These are phyloP conservation scores for Microcebus ravelobensis DNA, from an alignment of 2,113 vertebrate genomes.

Conservation along the genomic window DNA sequence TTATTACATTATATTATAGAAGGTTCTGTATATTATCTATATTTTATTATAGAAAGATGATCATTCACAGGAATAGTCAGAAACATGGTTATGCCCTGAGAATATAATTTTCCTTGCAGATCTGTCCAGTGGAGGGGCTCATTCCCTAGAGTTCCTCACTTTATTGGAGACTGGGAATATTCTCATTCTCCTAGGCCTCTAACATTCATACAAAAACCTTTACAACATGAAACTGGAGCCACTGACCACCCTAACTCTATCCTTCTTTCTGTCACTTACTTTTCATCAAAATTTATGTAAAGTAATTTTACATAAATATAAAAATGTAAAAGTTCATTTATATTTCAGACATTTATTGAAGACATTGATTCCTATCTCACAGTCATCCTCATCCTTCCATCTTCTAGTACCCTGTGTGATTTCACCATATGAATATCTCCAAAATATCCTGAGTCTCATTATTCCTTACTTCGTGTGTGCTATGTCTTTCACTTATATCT, in stretches of 20 bases:
- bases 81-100: neutral
- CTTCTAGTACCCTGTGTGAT: neutral
- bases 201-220: neutral
- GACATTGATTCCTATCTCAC: neutral
- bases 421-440: neutral
- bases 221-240: neutral
- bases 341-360: neutral
- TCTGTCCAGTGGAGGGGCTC: neutral
- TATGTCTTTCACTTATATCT: neutral
- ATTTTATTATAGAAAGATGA: neutral
- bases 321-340: neutral
- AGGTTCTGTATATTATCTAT: neutral
- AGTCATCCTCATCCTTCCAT: neutral
- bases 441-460: neutral
- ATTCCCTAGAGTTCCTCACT: neutral
- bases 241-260: neutral
- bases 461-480: neutral
- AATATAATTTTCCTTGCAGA: neutral
- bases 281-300: neutral
- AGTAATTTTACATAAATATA: neutral
- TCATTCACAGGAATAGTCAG: neutral
- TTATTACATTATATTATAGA: neutral
- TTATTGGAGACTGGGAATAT: neutral
- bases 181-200: neutral
- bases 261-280: neutral